A percentile compares a stretch with the other conserved stretches of the same genome.
Conservation (phyloP, 2,888 invertebrate species). For the Synergus umbraculus region DNA sequence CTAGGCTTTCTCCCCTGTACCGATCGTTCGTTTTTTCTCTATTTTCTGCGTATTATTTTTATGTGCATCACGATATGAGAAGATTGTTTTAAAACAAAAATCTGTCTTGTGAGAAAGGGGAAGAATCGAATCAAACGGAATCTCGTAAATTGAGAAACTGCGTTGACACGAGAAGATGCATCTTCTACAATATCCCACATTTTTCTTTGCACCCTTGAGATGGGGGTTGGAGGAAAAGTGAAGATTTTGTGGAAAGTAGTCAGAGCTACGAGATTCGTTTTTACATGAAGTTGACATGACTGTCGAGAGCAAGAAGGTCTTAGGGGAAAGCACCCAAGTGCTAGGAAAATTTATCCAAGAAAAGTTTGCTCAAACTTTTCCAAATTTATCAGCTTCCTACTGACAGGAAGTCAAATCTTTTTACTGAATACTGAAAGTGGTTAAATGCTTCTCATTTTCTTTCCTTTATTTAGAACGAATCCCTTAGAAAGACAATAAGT, state of each 20-base stretch:
- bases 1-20: slow-evolving; percentile 2
- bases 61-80: slow-evolving; percentile 47
- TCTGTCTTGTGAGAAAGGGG: slow-evolving; percentile 70
- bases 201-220: slow-evolving; percentile 16
- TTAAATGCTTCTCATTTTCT: neutral
- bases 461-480: no score
- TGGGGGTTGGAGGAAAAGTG: slow-evolving; percentile 9
- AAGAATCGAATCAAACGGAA: slow-evolving; percentile 48
- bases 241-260: neutral
- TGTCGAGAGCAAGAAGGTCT: slow-evolving; percentile 8
- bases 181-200: slow-evolving; percentile 47
- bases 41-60: slow-evolving; percentile 12
- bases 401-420: neutral
- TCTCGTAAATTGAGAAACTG: slow-evolving; percentile 67
- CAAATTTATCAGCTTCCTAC: neutral
- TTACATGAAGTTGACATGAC: slow-evolving; percentile 20
- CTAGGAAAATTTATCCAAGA: neutral
- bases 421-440: neutral
- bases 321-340: neutral
- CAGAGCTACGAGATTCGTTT: neutral
- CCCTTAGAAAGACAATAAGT: no score
- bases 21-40: slow-evolving; percentile 54
- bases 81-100: slow-evolving; percentile 76
- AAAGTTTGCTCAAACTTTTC: slow-evolving; percentile 13
- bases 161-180: slow-evolving; percentile 56